Conservation (phyloP, 1,140 invertebrate species). For the Ips nitidus region DNA sequence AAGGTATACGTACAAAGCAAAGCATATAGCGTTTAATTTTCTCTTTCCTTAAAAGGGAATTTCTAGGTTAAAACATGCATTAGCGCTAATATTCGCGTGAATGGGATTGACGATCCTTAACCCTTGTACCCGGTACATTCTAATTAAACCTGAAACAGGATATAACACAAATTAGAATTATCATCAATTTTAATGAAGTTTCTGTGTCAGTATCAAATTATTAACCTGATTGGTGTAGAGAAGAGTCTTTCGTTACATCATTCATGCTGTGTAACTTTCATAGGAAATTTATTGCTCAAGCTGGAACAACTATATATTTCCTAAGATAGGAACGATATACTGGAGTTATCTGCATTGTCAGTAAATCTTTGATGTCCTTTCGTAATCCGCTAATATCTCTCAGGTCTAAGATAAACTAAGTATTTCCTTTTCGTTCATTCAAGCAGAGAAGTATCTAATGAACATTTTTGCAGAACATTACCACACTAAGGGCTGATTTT, state of each 20-base stretch:
- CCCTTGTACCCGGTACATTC: neutral
- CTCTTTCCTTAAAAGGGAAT: neutral
- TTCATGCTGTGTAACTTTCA: neutral
- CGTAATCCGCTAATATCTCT: slow-evolving; percentile 7
- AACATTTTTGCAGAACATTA: neutral
- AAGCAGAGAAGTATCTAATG: neutral
- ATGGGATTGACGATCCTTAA: neutral
- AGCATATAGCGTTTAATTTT: neutral
- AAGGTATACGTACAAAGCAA: neutral
- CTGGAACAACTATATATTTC: no score
- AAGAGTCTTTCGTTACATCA: neutral
- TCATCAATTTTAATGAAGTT: neutral
- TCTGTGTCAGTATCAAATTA: neutral
- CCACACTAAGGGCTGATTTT: no score
- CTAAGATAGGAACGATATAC: no score
- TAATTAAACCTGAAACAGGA: slow-evolving; percentile 1
- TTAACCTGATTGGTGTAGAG: neutral
- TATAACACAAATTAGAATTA: neutral
- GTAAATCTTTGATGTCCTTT: slow-evolving; percentile 11
- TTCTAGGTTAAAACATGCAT: neutral
- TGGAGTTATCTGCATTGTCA: neutral
- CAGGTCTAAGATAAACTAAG: slow-evolving; percentile 3
- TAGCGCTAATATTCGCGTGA: neutral
- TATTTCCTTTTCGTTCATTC: neutral
- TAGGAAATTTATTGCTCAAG: no score